These are phyloP conservation scores for Argyresthia albistria DNA, from an alignment of 2,888 invertebrate genomes.

Conservation along the genomic window DNA sequence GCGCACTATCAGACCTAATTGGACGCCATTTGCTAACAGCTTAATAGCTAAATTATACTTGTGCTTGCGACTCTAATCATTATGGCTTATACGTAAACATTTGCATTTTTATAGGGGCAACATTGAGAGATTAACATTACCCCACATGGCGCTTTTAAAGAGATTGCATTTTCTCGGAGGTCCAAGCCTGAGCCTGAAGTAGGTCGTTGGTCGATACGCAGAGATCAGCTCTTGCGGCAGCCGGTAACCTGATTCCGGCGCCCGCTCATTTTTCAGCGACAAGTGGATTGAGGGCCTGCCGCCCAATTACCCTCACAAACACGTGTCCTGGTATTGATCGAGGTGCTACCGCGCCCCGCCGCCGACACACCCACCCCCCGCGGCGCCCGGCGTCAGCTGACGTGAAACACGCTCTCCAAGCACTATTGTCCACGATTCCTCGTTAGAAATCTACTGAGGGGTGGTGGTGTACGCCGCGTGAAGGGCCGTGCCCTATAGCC, in stretches of 20 bases:
- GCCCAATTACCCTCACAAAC: constrained; percentile 22
- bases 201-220: too few species aligned
- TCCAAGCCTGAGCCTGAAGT: too few species aligned
- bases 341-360: neutral
- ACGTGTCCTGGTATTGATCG: constrained; percentile 34
- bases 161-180: too few species aligned
- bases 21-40: constrained; percentile 9
- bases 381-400: constrained; percentile 11
- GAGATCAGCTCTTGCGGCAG: too few species aligned
- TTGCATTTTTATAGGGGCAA: neutral
- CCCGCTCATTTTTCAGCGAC: neutral
- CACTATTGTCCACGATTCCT: constrained; percentile 9
- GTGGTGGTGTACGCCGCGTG: too few species aligned
- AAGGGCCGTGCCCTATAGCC: too few species aligned
- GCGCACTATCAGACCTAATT: neutral
- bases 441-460: neutral
- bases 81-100: neutral
- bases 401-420: constrained; percentile 8
- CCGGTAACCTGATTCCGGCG: too few species aligned
- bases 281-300: constrained; percentile 10
- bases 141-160: too few species aligned
- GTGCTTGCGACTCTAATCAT: neutral
- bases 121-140: too few species aligned
- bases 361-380: constrained; percentile 6
- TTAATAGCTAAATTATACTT: neutral